Evolutionary conservation across 2,113 vertebrate genomes (phyloP), one percentile per base, ranked within the genome.

Genomic region (Elaphurus davidianus): DNA sequence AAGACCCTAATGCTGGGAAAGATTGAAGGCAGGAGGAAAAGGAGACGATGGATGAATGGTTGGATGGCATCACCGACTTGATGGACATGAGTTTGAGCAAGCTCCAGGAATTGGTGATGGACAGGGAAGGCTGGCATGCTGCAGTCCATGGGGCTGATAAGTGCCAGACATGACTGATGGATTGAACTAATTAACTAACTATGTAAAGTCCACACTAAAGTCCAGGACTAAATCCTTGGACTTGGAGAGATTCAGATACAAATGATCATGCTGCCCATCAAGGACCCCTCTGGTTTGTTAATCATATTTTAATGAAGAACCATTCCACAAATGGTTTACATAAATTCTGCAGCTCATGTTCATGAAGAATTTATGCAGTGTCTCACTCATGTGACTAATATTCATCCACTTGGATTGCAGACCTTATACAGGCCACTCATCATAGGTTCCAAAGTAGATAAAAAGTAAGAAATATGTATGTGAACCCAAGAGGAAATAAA

Each of bases 271-370:
- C 21, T 47, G 9, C 21, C 16, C 15, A 30, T 50, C 45, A 82
- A 83, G 60, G 9, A 93, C 14, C 55, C 74, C 47, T 95, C 82
- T 90, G 47, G 27, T 13, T 64, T 93, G 78, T 90, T 82, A 91
- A 91, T 17, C 19, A 78, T 17, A 83, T 67, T 93, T 64, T 91
- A 83, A 62, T 74, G 91, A 91, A 96, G 54, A 90, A 67, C 28
- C 64, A 50, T 74, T 90, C 19, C 33, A 87, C 3, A 74, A 87
- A 78, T 83, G 28, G 19, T 36, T 93, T 95, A 54, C 19, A 71
- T 60, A 55, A 79, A 3, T 90, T 52, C 23, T 45, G 82, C 7
- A 84, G 27, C 30, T 90, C 11, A 79, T 90, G 86, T 93, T 87
- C 84, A 90, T 45, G 59, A 94, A 92, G 14, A 94, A 96, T 96